Evolutionary conservation across 2,797 vertebrate genomes (phyloP).

Genomic region (Sebastes miniatus): DNA sequence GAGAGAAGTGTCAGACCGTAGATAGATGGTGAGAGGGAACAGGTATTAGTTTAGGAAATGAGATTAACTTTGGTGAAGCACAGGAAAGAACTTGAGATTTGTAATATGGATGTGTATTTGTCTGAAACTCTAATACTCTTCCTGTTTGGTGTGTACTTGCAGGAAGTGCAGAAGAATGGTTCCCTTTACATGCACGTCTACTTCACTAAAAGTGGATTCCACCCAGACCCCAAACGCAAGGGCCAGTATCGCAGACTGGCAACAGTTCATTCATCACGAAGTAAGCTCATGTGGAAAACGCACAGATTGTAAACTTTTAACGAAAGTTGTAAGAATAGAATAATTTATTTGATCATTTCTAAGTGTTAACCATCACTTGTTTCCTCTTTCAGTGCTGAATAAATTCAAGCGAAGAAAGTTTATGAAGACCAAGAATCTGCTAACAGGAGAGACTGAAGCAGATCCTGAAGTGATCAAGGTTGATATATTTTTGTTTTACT

Average conservation of each 20-base stretch:
- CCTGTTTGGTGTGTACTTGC: conserved; percentile 36
- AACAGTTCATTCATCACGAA: conserved; percentile 89
- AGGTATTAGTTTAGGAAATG: neutral
- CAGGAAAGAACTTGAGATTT: neutral
- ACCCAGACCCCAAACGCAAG: conserved; percentile 94
- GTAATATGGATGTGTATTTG: neutral
- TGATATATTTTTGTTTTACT: neutral
- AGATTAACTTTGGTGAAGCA: neutral
- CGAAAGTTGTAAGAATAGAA: neutral
- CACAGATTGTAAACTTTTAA: neutral
- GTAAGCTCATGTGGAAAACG: conserved; percentile 75
- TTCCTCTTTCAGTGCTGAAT: conserved; percentile 88
- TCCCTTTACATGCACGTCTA: conserved; percentile 94
- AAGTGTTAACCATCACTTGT: neutral
- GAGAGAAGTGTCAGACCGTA: neutral
- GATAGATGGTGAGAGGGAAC: neutral
- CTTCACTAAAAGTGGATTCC: conserved; percentile 97
- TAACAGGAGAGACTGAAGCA: conserved; percentile 94
- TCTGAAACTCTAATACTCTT: neutral
- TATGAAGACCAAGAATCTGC: conserved; percentile 94
- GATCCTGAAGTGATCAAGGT: conserved; percentile 85
- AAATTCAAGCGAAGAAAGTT: conserved; percentile 95
- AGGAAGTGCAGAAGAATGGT: conserved; percentile 90
- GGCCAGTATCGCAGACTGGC: conserved; percentile 91
- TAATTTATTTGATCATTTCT: neutral